Conservation (phyloP, 2,797 vertebrate genomes). For the Glossophaga mutica region DNA sequence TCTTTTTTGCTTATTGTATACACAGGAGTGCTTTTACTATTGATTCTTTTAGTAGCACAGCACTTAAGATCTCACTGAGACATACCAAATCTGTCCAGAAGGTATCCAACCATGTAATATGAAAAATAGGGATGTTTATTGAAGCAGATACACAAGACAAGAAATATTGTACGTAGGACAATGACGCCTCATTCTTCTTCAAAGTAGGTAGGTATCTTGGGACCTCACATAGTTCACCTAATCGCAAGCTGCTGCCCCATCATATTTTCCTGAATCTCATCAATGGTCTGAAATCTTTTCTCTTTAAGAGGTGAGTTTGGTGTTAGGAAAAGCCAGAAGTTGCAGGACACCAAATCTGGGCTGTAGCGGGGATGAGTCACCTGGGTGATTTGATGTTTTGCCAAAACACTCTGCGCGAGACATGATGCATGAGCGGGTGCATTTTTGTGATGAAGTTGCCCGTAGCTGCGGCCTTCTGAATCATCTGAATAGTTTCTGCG, state of each 20-base stretch:
- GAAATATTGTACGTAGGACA: not conserved
- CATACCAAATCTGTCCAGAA: not conserved
- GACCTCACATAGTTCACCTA: not conserved
- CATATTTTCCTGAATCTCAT: not conserved
- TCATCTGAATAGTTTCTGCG: not conserved
- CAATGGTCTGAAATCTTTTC: not conserved
- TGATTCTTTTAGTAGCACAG: not conserved
- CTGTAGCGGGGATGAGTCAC: not conserved
- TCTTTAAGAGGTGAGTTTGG: not conserved
- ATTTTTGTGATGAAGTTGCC: not conserved
- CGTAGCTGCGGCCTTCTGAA: not conserved
- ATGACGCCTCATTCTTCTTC: not conserved
- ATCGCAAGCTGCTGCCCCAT: not conserved
- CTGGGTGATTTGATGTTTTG: not conserved
- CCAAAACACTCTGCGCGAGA: not conserved
- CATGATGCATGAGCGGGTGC: not conserved
- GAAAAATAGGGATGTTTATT: not conserved
- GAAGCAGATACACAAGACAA: not conserved
- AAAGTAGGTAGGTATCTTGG: not conserved
- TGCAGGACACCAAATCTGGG: not conserved
- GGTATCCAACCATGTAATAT: not conserved
- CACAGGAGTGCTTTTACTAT: not conserved
- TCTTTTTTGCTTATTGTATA: not conserved
- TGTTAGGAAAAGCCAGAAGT: not conserved
- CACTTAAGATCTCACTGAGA: not conserved